These are phyloP conservation scores for Oithona nana DNA, from an alignment of 2,888 invertebrate genomes.

Conservation along the genomic window DNA sequence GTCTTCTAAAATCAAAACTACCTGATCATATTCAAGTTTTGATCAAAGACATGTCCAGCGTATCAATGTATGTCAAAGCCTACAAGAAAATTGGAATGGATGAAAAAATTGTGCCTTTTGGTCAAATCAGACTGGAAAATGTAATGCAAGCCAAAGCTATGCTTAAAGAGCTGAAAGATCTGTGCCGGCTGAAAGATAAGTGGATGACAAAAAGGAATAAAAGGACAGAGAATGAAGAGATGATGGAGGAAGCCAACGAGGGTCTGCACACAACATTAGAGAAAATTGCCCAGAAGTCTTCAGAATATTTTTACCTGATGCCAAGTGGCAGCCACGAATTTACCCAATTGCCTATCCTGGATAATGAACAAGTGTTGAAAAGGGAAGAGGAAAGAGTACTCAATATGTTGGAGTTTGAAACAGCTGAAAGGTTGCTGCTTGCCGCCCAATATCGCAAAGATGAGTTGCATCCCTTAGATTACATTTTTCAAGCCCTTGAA, in stretches of 20 bases:
- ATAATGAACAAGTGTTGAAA: slow-evolving; percentile 24
- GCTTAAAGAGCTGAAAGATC: slow-evolving; percentile 26
- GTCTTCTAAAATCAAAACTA: too few species aligned
- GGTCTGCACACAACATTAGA: not conserved
- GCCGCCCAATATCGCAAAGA: slow-evolving; percentile 25
- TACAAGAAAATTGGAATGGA: slow-evolving; percentile 18
- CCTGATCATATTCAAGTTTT: slow-evolving; percentile 25
- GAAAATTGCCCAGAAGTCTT: slow-evolving; percentile 28
- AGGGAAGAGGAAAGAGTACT: slow-evolving; percentile 25
- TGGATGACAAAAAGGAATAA: slow-evolving; percentile 15
- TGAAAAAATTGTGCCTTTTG: slow-evolving; percentile 18
- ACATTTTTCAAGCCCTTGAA: slow-evolving; percentile 30
- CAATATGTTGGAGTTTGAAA: slow-evolving; percentile 28
- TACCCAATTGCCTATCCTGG: slow-evolving; percentile 28
- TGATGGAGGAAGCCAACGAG: slow-evolving; percentile 23
- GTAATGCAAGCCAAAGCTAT: slow-evolving; percentile 24
- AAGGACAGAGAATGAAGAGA: slow-evolving; percentile 16
- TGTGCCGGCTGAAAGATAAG: slow-evolving; percentile 24
- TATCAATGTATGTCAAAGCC: slow-evolving; percentile 18
- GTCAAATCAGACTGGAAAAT: not conserved
- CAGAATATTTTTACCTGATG: slow-evolving; percentile 32
- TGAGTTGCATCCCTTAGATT: slow-evolving; percentile 31
- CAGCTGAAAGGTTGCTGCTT: slow-evolving; percentile 27
- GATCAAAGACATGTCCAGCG: slow-evolving; percentile 29
- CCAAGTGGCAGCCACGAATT: slow-evolving; percentile 31